Evolutionary conservation across 2,113 vertebrate species (phyloP).

Genomic region (Sphaerodactylus townsendi): DNA sequence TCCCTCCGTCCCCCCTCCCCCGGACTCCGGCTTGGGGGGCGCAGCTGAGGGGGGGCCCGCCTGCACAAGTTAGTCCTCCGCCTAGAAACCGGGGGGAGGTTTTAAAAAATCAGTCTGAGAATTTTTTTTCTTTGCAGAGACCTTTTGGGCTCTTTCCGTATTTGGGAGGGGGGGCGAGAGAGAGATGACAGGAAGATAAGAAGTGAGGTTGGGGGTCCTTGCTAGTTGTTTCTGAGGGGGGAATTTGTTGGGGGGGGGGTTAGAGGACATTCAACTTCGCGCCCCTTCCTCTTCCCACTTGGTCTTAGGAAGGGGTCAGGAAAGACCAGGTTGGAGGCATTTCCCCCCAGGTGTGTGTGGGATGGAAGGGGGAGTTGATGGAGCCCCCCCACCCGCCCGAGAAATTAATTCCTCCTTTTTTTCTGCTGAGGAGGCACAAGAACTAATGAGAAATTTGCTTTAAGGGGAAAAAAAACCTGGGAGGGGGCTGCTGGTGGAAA

Average conservation of each 20-base stretch:
- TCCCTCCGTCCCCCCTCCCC: neutral
- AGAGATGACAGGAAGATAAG: neutral
- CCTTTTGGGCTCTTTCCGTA: too few relatives aligned
- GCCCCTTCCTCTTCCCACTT: neutral
- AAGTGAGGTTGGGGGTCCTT: neutral
- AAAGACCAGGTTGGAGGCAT: neutral
- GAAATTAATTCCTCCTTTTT: neutral
- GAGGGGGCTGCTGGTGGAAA: neutral
- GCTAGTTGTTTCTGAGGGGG: neutral
- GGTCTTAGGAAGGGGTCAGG: neutral
- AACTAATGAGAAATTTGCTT: neutral
- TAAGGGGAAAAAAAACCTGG: neutral
- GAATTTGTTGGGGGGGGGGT: neutral
- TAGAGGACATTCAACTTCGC: neutral
- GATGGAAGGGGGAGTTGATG: neutral
- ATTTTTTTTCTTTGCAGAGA: too few relatives aligned
- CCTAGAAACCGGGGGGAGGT: conserved; percentile 28
- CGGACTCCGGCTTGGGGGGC: conserved; percentile 17
- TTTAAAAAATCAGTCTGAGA: too few relatives aligned
- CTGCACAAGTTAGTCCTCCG: conserved; percentile 42
- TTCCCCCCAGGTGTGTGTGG: neutral
- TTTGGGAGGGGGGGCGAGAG: too few relatives aligned
- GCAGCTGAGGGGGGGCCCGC: conserved; percentile 11
- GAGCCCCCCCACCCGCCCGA: neutral
- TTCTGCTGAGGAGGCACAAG: neutral